Percentiles rank a stretch among this genome's conserved stretches.
These are phyloP conservation scores for Congeria kusceri DNA, from an alignment of 2,888 invertebrate genomes.

Conservation along the genomic window DNA sequence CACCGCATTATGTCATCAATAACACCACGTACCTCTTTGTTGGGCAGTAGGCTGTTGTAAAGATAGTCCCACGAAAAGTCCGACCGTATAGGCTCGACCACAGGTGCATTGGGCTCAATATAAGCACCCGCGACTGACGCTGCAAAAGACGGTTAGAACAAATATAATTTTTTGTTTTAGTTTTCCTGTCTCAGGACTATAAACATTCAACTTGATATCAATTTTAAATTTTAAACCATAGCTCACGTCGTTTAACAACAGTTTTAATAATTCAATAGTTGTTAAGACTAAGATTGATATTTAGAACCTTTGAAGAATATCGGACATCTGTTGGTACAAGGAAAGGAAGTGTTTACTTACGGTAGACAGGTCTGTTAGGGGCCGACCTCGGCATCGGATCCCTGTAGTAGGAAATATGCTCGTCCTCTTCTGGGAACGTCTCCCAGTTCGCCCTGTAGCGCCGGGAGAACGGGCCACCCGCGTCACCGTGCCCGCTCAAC, in stretches of 20 bases:
- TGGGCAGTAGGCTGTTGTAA: constrained; percentile 43
- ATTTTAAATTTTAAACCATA: too few relatives aligned
- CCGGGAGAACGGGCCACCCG: constrained; percentile 29
- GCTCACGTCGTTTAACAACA: too few relatives aligned
- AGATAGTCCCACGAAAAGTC: constrained; percentile 59
- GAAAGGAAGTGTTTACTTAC: constrained; percentile 12
- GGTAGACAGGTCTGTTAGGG: constrained; percentile 31
- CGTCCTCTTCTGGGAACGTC: constrained; percentile 23
- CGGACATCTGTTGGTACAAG: too few relatives aligned
- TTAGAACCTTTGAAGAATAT: too few relatives aligned
- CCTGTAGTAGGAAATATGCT: constrained; percentile 45
- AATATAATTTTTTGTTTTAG: too few relatives aligned
- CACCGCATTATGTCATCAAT: too few relatives aligned
- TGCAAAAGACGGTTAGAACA: constrained; percentile 6
- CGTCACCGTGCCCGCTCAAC: constrained; percentile 31
- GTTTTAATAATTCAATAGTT: too few relatives aligned
- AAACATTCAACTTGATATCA: too few relatives aligned
- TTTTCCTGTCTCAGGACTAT: too few relatives aligned
- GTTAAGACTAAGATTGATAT: too few relatives aligned
- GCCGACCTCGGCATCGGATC: constrained; percentile 38
- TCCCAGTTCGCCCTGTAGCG: constrained; percentile 46
- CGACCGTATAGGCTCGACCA: constrained; percentile 38
- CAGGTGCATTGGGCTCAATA: constrained; percentile 35
- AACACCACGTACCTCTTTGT: constrained; percentile 18
- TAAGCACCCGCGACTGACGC: constrained; percentile 19